Evolutionary conservation across 2,797 vertebrate species (phyloP).

Genomic region (Decapterus maruadsi): DNA sequence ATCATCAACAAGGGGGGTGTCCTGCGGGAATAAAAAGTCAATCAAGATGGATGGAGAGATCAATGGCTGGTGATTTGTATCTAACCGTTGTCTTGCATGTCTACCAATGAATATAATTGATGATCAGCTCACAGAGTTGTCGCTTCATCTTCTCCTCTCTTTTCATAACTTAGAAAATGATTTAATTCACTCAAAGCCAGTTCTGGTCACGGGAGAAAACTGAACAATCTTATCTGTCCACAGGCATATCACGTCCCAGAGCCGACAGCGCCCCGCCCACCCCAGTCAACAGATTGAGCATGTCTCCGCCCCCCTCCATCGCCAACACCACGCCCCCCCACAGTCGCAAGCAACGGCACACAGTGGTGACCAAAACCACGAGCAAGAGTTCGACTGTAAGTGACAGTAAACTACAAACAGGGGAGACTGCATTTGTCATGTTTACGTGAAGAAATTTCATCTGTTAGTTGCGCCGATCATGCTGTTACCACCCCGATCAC

Average conservation of each 20-base stretch:
- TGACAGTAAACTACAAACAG: neutral
- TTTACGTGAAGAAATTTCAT: neutral
- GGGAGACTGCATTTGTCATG: neutral
- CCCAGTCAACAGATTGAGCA: constrained; percentile 94
- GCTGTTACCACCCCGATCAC: neutral
- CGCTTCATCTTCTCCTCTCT: constrained; percentile 21
- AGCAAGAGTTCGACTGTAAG: constrained; percentile 95
- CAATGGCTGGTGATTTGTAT: constrained; percentile 64
- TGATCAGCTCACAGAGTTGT: constrained; percentile 56
- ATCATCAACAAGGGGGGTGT: constrained; percentile 50
- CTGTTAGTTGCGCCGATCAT: neutral
- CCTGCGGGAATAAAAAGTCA: constrained; percentile 31
- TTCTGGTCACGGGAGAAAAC: constrained; percentile 20
- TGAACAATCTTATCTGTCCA: constrained; percentile 14
- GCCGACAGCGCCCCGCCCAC: constrained; percentile 95
- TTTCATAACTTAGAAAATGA: constrained; percentile 39
- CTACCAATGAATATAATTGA: constrained; percentile 42
- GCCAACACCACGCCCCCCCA: constrained; percentile 95
- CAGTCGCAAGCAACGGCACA: constrained; percentile 91
- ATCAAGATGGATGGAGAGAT: constrained; percentile 56
- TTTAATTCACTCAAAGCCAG: constrained; percentile 29
- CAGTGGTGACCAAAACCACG: constrained; percentile 92
- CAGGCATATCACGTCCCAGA: constrained; percentile 94
- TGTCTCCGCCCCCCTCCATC: constrained; percentile 90
- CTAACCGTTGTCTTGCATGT: constrained; percentile 76